These are phyloP conservation scores for Phymorhynchus buccinoides DNA, from an alignment of 1,140 invertebrate species.

Conservation along the genomic window DNA sequence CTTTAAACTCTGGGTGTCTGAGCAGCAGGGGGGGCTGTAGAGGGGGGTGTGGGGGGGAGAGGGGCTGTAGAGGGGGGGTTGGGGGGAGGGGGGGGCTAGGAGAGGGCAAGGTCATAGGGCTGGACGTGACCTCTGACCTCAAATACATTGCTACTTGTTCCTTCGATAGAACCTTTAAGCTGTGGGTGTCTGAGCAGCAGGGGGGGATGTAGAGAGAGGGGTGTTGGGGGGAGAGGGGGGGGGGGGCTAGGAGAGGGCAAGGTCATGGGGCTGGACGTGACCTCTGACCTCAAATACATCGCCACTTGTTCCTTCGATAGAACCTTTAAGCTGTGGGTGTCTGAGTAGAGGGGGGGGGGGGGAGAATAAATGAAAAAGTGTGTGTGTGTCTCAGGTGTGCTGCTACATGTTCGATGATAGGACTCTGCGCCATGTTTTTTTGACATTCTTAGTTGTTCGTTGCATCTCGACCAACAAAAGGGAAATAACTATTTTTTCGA, in stretches of 20 bases:
- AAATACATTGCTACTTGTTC: conserved; percentile 94
- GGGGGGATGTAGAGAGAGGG: conserved; percentile 46
- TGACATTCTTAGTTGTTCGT: too few relatives aligned
- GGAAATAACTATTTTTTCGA: too few relatives aligned
- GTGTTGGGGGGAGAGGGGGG: too few relatives aligned
- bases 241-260: too few relatives aligned
- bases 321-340: conserved; percentile 97
- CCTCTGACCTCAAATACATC: conserved; percentile 89
- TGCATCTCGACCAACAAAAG: too few relatives aligned
- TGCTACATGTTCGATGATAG: too few relatives aligned
- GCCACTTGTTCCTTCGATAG: conserved; percentile 95
- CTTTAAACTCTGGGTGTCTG: conserved; percentile 97
- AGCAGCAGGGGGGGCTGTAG: conserved; percentile 59
- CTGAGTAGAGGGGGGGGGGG: too few relatives aligned
- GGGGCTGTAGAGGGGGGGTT: too few relatives aligned
- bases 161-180: conserved; percentile 97
- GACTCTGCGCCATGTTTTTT: too few relatives aligned
- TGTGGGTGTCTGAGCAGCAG: conserved; percentile 86
- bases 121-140: conserved; percentile 87
- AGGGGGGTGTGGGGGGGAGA: neutral
- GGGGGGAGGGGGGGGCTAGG: too few relatives aligned
- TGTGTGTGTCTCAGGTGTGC: too few relatives aligned
- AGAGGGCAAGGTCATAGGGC: conserved; percentile 94
- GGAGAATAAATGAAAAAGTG: too few relatives aligned
- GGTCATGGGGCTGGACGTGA: conserved; percentile 92